Conservation (phyloP, 1,140 invertebrate genomes). For the Trissolcus basalis region DNA sequence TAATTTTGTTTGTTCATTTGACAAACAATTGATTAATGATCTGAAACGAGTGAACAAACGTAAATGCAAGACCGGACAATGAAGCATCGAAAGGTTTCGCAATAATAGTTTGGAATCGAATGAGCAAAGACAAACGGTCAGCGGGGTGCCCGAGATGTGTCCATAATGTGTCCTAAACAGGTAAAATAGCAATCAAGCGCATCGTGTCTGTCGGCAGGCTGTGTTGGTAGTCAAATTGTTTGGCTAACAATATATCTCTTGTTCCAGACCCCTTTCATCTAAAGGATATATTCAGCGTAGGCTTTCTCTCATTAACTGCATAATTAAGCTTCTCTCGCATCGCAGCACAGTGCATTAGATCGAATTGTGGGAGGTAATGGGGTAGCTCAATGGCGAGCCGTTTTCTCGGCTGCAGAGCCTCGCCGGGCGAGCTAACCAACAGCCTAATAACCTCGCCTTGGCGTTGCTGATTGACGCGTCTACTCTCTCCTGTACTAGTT, state of each 20-base stretch:
- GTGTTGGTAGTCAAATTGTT: constrained; percentile 41
- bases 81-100: constrained; percentile 19
- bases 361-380: constrained; percentile 74
- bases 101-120: constrained; percentile 17
- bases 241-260: constrained; percentile 46
- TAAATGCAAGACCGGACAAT: constrained; percentile 16
- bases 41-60: neutral
- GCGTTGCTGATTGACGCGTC: constrained; percentile 71
- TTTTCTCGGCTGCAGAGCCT: constrained; percentile 54
- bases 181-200: constrained; percentile 40
- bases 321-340: constrained; percentile 74
- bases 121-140: constrained; percentile 31
- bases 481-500: constrained; percentile 67
- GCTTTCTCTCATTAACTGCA: constrained; percentile 71
- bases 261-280: constrained; percentile 41
- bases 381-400: constrained; percentile 67
- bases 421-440: constrained; percentile 67
- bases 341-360: constrained; percentile 70
- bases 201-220: constrained; percentile 16
- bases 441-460: constrained; percentile 73
- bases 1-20: neutral
- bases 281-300: constrained; percentile 62
- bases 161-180: constrained; percentile 15
- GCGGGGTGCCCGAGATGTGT: constrained; percentile 28
- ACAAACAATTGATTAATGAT: constrained; percentile 1